A percentile compares a stretch with the other conserved stretches of the same genome.
Conservation (phyloP, 1,140 invertebrate species). For the Orchesella cincta region DNA sequence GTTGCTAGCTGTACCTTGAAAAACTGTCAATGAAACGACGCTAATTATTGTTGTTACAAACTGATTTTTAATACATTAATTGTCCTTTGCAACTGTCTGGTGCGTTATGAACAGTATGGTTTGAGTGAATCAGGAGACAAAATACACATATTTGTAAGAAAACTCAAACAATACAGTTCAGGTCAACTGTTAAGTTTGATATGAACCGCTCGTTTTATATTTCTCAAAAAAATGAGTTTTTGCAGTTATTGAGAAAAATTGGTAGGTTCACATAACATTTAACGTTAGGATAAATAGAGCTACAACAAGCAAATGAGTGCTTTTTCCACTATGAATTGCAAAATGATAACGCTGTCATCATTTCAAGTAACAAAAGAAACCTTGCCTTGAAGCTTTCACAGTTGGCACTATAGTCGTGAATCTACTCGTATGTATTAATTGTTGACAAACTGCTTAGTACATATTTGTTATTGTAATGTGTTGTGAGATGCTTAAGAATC, state of each 20-base stretch:
- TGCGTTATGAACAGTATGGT: constrained; percentile 4
- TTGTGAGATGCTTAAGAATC: too few species aligned
- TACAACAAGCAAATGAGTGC: too few species aligned
- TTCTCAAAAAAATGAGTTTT: too few species aligned
- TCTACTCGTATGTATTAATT: background rate
- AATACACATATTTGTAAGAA: background rate
- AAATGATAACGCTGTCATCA: too few species aligned
- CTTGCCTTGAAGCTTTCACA: constrained; percentile 26
- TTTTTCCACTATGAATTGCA: too few species aligned
- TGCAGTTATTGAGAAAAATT: too few species aligned
- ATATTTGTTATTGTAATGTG: too few species aligned
- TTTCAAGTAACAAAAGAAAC: too few species aligned
- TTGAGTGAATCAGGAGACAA: background rate
- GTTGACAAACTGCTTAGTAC: too few species aligned
- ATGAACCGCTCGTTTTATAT: too few species aligned
- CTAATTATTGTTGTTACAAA: background rate
- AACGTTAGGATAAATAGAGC: too few species aligned
- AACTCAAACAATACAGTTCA: constrained; percentile 23
- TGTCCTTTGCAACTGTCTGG: constrained; percentile 17
- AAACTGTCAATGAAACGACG: background rate
- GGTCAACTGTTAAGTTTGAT: constrained; percentile 8
- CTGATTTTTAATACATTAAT: background rate
- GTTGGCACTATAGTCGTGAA: background rate
- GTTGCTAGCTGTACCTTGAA: constrained; percentile 25
- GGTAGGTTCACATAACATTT: too few species aligned